These are phyloP conservation scores for Stichodactyla mertensii DNA, from an alignment of 64 coral and sea anemone genomes.

Conservation along the genomic window DNA sequence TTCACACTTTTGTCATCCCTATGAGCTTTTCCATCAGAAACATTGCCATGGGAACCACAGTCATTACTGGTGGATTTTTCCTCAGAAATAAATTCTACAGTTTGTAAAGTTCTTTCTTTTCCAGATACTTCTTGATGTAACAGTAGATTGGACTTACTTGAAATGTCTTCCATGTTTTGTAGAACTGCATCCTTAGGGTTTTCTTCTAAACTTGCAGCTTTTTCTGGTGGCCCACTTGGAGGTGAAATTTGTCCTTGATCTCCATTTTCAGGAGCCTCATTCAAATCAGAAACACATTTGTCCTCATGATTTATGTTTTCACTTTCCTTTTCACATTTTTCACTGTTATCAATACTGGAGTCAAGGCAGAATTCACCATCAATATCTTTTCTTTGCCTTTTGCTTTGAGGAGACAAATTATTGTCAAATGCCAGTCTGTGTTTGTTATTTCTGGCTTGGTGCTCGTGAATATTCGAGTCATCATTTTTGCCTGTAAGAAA, in stretches of 20 bases:
- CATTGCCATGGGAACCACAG: neutral
- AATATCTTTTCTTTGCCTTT: neutral
- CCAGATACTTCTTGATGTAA: neutral
- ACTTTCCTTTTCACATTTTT: neutral
- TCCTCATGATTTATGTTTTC: too few species aligned
- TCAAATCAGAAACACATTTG: neutral
- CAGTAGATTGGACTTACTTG: neutral
- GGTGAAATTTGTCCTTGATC: too few species aligned
- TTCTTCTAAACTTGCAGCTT: neutral
- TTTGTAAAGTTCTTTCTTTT: neutral
- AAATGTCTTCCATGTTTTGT: too few species aligned
- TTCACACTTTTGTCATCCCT: neutral
- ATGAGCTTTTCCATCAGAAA: neutral
- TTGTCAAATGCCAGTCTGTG: neutral
- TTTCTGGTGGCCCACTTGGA: neutral
- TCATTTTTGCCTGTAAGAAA: neutral
- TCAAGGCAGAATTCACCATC: neutral
- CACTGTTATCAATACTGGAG: neutral
- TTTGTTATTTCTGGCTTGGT: neutral
- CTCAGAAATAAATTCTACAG: neutral
- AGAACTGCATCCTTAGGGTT: too few species aligned
- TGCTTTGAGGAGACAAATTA: neutral
- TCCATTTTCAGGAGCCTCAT: neutral
- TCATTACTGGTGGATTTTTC: neutral
- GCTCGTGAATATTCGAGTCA: neutral